These are phyloP conservation scores for Lontra canadensis DNA, from an alignment of 2,113 vertebrate genomes.

Conservation along the genomic window DNA sequence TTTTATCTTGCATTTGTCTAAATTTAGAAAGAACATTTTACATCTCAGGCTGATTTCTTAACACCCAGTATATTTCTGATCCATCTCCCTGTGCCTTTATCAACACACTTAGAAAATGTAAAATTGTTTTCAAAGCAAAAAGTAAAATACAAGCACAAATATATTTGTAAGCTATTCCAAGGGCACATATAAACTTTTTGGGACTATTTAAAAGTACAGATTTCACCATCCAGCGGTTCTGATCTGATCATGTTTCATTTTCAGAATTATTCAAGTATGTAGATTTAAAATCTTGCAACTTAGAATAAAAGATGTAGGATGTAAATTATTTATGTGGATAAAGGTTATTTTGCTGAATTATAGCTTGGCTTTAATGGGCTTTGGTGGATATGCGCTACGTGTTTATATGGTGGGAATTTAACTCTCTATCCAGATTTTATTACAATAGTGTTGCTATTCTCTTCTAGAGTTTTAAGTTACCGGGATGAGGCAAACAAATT, in stretches of 20 bases:
- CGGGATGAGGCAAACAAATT: neutral
- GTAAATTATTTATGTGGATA: neutral
- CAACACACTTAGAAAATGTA: neutral
- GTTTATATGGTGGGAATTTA: neutral
- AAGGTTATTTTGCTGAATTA: neutral
- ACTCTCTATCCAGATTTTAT: neutral
- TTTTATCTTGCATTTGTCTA: conserved; percentile 45
- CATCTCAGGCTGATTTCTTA: conserved; percentile 33
- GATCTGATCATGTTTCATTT: neutral
- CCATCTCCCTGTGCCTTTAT: neutral
- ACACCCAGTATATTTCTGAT: conserved; percentile 20
- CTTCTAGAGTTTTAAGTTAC: neutral
- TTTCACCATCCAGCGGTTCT: neutral
- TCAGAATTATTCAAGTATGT: neutral
- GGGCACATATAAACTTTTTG: neutral
- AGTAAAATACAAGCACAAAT: neutral
- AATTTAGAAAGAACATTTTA: conserved; percentile 54
- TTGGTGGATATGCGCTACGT: neutral
- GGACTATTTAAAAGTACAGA: neutral
- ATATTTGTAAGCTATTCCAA: neutral
- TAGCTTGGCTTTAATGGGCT: neutral
- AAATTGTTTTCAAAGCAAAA: conserved; percentile 45
- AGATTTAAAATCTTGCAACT: conserved; percentile 20
- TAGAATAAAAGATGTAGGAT: neutral
- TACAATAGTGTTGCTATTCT: neutral